Evolutionary conservation across 2,797 vertebrate genomes (phyloP).

Genomic region (Darevskia mixta): DNA sequence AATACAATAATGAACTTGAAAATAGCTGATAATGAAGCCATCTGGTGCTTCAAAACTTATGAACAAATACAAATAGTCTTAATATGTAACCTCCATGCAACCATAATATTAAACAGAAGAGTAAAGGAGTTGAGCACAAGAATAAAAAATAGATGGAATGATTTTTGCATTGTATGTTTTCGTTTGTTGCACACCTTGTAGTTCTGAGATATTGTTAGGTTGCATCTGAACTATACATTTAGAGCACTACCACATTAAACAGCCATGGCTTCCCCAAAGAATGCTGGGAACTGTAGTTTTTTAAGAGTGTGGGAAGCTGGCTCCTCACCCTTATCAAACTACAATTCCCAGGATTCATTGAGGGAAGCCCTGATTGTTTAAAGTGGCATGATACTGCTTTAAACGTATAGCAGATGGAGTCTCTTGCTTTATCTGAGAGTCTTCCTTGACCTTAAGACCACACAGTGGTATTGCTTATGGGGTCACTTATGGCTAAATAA

Average conservation of each 20-base stretch:
- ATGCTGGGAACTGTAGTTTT: too few species aligned
- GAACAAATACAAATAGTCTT: background rate
- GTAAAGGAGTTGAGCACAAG: background rate
- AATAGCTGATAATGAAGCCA: background rate
- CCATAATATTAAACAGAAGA: background rate
- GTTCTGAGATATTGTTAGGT: background rate
- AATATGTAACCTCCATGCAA: background rate
- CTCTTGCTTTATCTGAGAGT: background rate
- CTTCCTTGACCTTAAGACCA: background rate
- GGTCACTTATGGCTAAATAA: background rate
- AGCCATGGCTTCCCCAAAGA: too few species aligned
- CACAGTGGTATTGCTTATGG: background rate
- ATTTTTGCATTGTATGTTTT: background rate
- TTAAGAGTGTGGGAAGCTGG: too few species aligned
- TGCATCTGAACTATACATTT: too few species aligned
- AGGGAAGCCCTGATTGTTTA: too few species aligned
- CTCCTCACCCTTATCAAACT: too few species aligned
- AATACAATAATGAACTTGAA: background rate
- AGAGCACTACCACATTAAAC: too few species aligned
- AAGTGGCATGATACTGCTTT: too few species aligned
- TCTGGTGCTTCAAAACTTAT: slow-evolving; percentile 16
- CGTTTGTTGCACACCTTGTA: background rate
- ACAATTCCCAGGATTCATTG: too few species aligned
- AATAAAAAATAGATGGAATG: background rate
- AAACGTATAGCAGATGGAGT: too few species aligned